These are phyloP conservation scores for Larimichthys crocea DNA, from an alignment of 2,113 vertebrate species.

Conservation along the genomic window DNA sequence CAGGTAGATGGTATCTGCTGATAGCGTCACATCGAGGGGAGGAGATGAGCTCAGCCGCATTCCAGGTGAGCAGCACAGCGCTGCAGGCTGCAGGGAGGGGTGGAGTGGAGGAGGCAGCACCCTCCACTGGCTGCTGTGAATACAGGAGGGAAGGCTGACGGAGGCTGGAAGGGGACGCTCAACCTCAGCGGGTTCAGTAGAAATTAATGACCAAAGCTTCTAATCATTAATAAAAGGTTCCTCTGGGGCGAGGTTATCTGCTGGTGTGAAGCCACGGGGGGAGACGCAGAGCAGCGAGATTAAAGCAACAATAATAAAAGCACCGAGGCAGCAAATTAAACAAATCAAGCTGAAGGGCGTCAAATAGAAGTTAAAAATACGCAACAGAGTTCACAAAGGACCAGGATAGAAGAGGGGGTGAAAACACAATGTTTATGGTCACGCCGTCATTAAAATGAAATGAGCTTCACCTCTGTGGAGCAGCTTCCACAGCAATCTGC, in stretches of 20 bases:
- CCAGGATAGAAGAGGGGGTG: not conserved
- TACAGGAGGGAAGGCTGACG: not conserved
- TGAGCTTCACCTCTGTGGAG: not conserved
- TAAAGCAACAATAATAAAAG: not conserved
- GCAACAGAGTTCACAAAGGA: not conserved
- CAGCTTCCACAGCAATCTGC: not conserved
- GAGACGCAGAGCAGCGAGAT: no score
- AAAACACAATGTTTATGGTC: not conserved
- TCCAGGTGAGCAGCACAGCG: conserved; percentile 31
- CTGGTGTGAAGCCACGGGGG: no score
- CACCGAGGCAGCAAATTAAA: not conserved
- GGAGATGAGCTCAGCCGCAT: conserved; percentile 46
- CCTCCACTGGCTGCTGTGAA: conserved; percentile 39
- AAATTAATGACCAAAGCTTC: not conserved
- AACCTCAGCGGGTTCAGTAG: not conserved
- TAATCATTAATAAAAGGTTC: not conserved
- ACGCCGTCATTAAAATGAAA: no score
- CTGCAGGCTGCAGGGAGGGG: conserved; percentile 10
- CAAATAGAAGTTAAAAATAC: not conserved
- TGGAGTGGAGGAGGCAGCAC: not conserved
- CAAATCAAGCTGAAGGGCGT: not conserved
- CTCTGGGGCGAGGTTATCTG: not conserved
- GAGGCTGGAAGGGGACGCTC: not conserved
- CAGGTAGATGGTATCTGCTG: conserved; percentile 42
- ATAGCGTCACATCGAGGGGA: conserved; percentile 27